These are phyloP conservation scores for Sorex araneus DNA, from an alignment of 2,113 vertebrate species.

Conservation along the genomic window DNA sequence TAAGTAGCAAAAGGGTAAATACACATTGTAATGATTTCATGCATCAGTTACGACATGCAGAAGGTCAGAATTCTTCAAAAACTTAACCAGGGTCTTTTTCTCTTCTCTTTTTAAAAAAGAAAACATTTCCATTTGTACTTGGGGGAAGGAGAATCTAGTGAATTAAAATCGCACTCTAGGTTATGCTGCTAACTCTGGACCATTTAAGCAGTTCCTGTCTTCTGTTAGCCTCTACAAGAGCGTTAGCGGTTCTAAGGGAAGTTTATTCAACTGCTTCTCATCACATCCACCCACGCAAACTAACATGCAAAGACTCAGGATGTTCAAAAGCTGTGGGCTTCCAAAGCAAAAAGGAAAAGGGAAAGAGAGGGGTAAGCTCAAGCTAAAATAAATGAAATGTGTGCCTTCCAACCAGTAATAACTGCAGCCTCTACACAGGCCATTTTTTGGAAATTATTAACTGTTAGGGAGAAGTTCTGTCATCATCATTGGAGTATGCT, in stretches of 20 bases:
- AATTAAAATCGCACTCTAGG: constrained; percentile 64
- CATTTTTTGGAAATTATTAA: constrained; percentile 76
- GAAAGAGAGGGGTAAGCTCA: not conserved
- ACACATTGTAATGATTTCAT: not conserved
- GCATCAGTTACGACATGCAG: constrained; percentile 10
- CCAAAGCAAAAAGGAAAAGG: constrained; percentile 71
- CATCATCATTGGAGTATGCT: constrained; percentile 63
- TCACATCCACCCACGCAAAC: constrained; percentile 79
- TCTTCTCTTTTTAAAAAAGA: constrained; percentile 13
- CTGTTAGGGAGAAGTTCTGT: constrained; percentile 73
- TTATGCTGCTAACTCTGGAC: constrained; percentile 45
- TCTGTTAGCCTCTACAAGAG: constrained; percentile 63
- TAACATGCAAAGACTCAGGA: constrained; percentile 73
- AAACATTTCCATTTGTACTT: constrained; percentile 58
- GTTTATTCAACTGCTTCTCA: constrained; percentile 85
- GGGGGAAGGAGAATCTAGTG: not conserved
- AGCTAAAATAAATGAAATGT: constrained; percentile 65
- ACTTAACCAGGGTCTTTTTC: not conserved
- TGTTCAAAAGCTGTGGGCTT: constrained; percentile 65
- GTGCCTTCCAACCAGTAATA: constrained; percentile 61
- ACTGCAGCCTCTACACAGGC: constrained; percentile 28
- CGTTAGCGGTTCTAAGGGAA: constrained; percentile 62
- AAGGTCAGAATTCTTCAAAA: constrained; percentile 4
- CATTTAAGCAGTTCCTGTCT: constrained; percentile 54
- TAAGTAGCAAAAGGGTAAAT: constrained; percentile 50